Percentiles rank a stretch among this genome's conserved stretches.
These are phyloP conservation scores for Acanthisitta chloris DNA, from an alignment of 2,113 vertebrate genomes.

Conservation along the genomic window DNA sequence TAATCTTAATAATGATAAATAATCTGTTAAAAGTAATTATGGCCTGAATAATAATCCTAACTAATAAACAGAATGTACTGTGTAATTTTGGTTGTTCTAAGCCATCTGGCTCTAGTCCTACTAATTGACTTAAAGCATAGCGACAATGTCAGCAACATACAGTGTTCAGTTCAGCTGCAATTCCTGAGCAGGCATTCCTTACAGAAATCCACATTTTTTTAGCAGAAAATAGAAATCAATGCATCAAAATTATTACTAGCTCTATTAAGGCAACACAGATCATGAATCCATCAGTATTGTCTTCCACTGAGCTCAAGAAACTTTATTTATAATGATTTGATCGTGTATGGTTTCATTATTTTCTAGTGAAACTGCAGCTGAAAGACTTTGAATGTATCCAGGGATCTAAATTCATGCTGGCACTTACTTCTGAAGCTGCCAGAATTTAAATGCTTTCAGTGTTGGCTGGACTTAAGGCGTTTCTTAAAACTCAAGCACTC, in stretches of 20 bases:
- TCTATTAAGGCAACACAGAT: not conserved
- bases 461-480: not conserved
- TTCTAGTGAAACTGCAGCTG: not conserved
- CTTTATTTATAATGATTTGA: conserved; percentile 35
- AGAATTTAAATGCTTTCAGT: conserved; percentile 24
- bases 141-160: not conserved
- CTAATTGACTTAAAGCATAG: conserved; percentile 56
- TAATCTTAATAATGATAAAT: conserved; percentile 53
- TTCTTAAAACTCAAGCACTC: not conserved
- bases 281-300: not conserved
- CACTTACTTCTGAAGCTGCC: not conserved
- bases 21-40: conserved; percentile 61
- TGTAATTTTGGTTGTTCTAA: conserved; percentile 49
- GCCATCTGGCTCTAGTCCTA: conserved; percentile 59
- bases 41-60: conserved; percentile 50
- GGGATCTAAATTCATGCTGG: conserved; percentile 33
- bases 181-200: not conserved
- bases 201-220: not conserved
- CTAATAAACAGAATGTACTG: conserved; percentile 63
- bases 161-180: not conserved
- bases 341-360: not conserved
- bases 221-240: not conserved
- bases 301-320: not conserved
- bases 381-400: conserved; percentile 10
- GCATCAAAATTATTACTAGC: not conserved